These are phyloP conservation scores for Halcyon badia DNA, from an alignment of 2,797 vertebrate genomes.

Conservation along the genomic window DNA sequence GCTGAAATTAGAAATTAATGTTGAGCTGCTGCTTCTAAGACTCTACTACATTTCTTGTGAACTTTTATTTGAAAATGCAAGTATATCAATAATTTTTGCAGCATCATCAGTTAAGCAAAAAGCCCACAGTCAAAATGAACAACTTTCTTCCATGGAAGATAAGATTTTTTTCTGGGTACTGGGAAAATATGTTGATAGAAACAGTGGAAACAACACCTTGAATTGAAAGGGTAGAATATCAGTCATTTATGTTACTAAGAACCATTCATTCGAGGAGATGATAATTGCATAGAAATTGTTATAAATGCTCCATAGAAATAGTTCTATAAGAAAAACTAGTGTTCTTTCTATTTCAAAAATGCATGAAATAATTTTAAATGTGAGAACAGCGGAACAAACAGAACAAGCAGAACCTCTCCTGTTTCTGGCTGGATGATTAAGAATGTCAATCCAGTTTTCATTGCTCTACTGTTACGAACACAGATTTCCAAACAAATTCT, in stretches of 20 bases:
- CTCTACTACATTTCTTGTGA: neutral
- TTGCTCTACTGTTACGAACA: neutral
- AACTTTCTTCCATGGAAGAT: neutral
- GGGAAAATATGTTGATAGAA: neutral
- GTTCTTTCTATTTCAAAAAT: conserved; percentile 48
- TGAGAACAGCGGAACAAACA: neutral
- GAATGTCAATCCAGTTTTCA: neutral
- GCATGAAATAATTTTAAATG: conserved; percentile 50
- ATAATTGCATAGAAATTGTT: neutral
- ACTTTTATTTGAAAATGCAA: conserved; percentile 4
- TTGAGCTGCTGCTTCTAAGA: conserved; percentile 2
- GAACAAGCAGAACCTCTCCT: neutral
- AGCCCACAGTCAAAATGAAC: neutral
- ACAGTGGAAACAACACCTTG: neutral
- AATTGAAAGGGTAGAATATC: neutral
- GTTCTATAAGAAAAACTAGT: neutral
- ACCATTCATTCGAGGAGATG: neutral
- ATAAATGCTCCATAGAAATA: neutral
- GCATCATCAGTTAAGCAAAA: neutral
- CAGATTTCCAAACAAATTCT: neutral
- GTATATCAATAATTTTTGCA: neutral
- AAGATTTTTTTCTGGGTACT: too few relatives aligned
- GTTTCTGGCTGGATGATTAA: conserved; percentile 22
- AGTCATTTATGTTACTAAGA: neutral
- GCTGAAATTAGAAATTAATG: conserved; percentile 49